Conservation (phyloP, 2,113 vertebrate genomes). For the Oenanthe oenanthe region DNA sequence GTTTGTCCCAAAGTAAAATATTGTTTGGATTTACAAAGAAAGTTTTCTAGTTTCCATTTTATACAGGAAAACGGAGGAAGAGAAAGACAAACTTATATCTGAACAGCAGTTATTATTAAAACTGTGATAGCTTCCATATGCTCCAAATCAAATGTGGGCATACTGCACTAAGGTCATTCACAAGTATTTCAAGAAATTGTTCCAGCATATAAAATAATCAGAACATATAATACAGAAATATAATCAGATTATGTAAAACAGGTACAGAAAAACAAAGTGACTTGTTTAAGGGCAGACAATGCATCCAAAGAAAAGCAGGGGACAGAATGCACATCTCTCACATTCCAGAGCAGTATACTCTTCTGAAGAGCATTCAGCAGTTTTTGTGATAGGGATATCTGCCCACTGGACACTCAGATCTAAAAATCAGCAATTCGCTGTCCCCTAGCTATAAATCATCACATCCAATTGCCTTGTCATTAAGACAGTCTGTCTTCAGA, state of each 20-base stretch:
- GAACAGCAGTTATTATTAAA: neutral
- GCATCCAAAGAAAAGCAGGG: neutral
- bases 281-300: neutral
- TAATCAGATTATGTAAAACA: neutral
- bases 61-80: neutral
- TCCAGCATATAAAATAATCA: neutral
- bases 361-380: neutral
- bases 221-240: neutral
- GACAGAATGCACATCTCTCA: neutral
- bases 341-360: neutral
- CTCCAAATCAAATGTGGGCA: neutral
- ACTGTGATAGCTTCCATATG: neutral
- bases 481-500: neutral
- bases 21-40: neutral
- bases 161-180: neutral
- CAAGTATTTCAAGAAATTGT: neutral
- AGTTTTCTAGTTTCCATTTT: neutral
- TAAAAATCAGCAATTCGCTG: neutral
- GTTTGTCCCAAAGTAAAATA: neutral
- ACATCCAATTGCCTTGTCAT: neutral
- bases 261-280: neutral
- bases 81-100: neutral
- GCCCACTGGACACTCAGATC: neutral
- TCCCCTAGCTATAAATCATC: slow-evolving; percentile 20
- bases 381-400: neutral